phyloP scores from a whole-genome alignment of 2,113 vertebrate species.

The Protomyctophum bolini region DNA sequence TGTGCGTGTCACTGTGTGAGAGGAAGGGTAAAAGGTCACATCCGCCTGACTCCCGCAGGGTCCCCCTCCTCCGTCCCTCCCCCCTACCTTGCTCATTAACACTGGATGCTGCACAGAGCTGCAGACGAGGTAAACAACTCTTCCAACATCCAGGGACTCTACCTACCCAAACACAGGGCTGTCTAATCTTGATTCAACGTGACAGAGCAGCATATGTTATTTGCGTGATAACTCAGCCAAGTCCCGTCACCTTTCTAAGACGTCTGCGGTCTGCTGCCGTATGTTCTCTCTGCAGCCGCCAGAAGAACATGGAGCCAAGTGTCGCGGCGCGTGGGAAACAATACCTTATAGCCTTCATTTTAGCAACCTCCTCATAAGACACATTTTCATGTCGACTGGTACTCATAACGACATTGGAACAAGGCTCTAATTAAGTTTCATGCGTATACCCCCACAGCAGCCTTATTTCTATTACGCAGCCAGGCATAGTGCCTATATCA shows the following conservation, averaged over 20 bases:
- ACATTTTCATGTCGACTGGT: neutral
- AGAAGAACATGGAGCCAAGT: constrained; percentile 21
- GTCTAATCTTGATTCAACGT: constrained; percentile 17
- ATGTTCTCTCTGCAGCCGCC: constrained; percentile 12
- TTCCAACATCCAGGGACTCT: constrained; percentile 8
- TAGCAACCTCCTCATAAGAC: no score
- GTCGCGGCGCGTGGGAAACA: neutral
- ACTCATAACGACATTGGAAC: neutral
- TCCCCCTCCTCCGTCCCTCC: constrained; percentile 2
- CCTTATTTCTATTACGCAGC: neutral
- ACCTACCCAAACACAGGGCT: constrained; percentile 19
- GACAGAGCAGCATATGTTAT: constrained; percentile 48
- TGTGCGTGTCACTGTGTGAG: no score
- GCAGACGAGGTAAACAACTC: constrained; percentile 39
- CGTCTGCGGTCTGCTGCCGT: constrained; percentile 8
- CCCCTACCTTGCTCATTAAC: constrained; percentile 54
- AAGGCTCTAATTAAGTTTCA: neutral
- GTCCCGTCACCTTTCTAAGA: constrained; percentile 22
- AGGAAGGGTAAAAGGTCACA: constrained; percentile 40
- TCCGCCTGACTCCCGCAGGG: constrained; percentile 34
- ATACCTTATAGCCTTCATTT: no score
- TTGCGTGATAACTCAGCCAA: constrained; percentile 52
- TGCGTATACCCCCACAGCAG: neutral
- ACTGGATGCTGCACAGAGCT: constrained; percentile 7
- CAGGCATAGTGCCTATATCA: constrained; percentile 1